Evolutionary conservation across 2,888 invertebrate genomes (phyloP), one percentile per base, ranked within the genome.

Genomic region (Acrobasis repandana): DNA sequence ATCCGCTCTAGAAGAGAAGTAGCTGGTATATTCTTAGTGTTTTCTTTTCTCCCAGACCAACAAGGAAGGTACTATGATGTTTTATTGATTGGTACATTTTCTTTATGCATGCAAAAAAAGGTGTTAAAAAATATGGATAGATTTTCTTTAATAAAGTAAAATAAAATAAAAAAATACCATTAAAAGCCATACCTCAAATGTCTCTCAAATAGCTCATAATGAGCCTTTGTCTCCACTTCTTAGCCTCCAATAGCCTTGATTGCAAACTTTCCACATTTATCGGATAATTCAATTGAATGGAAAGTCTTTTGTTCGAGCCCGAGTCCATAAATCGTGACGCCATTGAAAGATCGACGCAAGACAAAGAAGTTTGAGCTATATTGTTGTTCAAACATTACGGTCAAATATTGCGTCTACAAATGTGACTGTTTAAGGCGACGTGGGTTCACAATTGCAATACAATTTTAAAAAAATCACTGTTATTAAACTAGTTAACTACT

Each of bases 221-320:
- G 46, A 15, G 20, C 51, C 16, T 46, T 47, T 60, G 18, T 52
- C 33, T 33, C 10, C 9, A 9, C 4, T 11, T 18, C 16, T 38
- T 18, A 1, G 38, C 46, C 33, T 52, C 16, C n/a, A n/a, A 52
- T 54, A 52, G 61, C 59, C 61, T 58, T 60, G 61, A 63, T 59
- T 58, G 58, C 63, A 69, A 74, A 73, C 69, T 71, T 74, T 64
- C 61, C 69, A 63, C 65, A 67, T 70, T 74, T 72, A 67, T 64
- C 65, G 68, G 61, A 66, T 69, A 69, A 76, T 74, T 73, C 67
- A 73, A 73, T 76, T 68, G 73, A 73, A 74, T 65, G 61, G 67
- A 63, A 67, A 65, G 64, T 56, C 63, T 73, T 75, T 60, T 75
- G 69, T 73, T 70, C 28, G 56, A 48, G 54, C 56, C 62, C 43